Percentiles rank a stretch among this genome's conserved stretches.
These are phyloP conservation scores for Mycteria americana DNA, from an alignment of 2,797 vertebrate genomes.

Conservation along the genomic window DNA sequence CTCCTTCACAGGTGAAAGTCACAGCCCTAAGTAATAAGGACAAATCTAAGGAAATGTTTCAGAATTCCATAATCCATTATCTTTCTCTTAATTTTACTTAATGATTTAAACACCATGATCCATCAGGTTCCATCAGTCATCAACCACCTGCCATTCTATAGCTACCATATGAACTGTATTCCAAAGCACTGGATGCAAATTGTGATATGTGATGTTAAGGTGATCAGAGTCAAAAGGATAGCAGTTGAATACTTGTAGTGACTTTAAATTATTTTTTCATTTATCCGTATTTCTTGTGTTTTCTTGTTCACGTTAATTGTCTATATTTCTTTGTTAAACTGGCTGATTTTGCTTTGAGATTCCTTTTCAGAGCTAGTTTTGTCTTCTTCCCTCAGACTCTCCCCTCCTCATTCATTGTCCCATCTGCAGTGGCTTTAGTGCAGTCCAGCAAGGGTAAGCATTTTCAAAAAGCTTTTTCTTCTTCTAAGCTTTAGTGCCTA, in stretches of 20 bases:
- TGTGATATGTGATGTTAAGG: background rate
- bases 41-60: background rate
- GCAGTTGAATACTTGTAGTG: background rate
- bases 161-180: background rate
- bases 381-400: background rate
- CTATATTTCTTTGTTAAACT: background rate
- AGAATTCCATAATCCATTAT: background rate
- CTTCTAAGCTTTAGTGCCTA: constrained; percentile 69
- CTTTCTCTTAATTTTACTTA: background rate
- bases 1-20: background rate
- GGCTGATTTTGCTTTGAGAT: background rate
- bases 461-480: constrained; percentile 53
- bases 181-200: background rate
- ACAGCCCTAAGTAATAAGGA: background rate
- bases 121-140: background rate
- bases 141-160: background rate
- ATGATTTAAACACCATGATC: background rate
- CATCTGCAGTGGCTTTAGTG: background rate
- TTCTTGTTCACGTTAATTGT: background rate
- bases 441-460: background rate
- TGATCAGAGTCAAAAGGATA: background rate
- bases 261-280: background rate
- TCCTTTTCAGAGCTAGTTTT: background rate
- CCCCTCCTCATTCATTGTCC: background rate
- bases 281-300: background rate